phyloP scores from a whole-genome alignment of 2,888 invertebrate species.

The Drosophila merina region DNA sequence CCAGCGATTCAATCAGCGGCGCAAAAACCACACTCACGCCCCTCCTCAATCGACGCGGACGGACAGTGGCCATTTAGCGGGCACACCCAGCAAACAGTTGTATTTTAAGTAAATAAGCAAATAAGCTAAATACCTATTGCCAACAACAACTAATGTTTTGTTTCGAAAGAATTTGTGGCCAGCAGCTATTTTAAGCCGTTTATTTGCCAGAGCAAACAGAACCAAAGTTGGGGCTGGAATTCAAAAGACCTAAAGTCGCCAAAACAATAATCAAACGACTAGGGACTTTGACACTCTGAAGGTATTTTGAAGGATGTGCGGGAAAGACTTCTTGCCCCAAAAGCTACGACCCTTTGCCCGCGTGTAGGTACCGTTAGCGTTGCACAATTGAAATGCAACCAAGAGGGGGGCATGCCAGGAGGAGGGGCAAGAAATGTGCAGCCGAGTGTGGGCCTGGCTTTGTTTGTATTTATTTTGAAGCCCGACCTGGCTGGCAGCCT shows the following conservation, averaged over 20 bases:
- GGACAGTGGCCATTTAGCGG: constrained; percentile 75
- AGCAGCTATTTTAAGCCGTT: constrained; percentile 19
- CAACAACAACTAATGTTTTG: constrained; percentile 47
- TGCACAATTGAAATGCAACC: constrained; percentile 75
- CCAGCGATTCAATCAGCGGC: constrained; percentile 71
- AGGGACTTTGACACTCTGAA: background rate
- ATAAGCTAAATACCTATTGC: constrained; percentile 52
- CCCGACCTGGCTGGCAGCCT: constrained; percentile 53
- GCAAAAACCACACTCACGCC: constrained; percentile 42
- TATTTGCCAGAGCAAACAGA: constrained; percentile 54
- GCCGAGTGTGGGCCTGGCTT: constrained; percentile 56
- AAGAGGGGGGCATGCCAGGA: constrained; percentile 30
- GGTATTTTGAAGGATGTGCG: constrained; percentile 21
- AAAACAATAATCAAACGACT: background rate
- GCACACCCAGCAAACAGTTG: constrained; percentile 75
- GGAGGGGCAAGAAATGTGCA: constrained; percentile 58
- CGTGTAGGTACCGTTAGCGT: constrained; percentile 63
- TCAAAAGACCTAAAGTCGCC: background rate
- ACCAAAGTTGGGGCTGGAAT: constrained; percentile 18
- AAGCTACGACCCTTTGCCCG: constrained; percentile 47
- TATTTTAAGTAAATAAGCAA: constrained; percentile 69
- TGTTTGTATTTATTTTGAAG: constrained; percentile 11
- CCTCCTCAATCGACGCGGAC: constrained; percentile 44
- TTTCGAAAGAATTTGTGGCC: constrained; percentile 40
- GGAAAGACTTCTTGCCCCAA: constrained; percentile 57